phyloP scores from a whole-genome alignment of 2,888 invertebrate genomes.

The Netelia inedita region DNA sequence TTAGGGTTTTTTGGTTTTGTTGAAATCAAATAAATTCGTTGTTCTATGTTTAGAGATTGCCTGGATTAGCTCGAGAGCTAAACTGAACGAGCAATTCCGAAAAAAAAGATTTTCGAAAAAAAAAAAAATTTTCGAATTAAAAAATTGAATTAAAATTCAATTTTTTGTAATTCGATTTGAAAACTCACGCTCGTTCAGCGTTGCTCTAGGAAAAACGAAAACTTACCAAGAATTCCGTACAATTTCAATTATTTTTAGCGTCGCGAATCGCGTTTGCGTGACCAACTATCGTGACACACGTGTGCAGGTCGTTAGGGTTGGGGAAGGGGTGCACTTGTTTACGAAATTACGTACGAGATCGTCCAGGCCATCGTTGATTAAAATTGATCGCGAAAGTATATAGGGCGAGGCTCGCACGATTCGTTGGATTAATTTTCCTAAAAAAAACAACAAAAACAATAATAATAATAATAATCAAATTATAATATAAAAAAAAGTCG shows the following conservation, averaged over 20 bases:
- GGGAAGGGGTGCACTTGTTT: neutral
- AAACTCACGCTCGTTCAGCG: constrained; percentile 14
- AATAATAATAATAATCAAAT: neutral
- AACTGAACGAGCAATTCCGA: neutral
- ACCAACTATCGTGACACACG: constrained; percentile 15
- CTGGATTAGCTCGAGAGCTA: neutral
- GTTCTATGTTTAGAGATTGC: neutral
- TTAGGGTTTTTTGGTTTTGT: neutral
- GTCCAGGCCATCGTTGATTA: constrained; percentile 45
- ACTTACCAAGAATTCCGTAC: neutral
- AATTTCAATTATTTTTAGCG: constrained; percentile 37
- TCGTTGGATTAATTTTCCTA: constrained; percentile 45
- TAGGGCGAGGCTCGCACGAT: constrained; percentile 57
- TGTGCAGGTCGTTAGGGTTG: constrained; percentile 9
- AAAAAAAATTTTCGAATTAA: neutral
- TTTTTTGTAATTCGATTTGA: neutral
- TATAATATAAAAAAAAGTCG: neutral
- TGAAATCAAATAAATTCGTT: neutral
- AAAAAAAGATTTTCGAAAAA: neutral
- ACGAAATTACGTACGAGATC: constrained; percentile 24
- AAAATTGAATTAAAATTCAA: neutral
- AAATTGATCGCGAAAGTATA: constrained; percentile 37
- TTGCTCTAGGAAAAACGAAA: neutral
- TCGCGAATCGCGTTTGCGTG: constrained; percentile 36
- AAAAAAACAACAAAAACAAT: constrained; percentile 9